Conservation (phyloP, 1,140 invertebrate species). For the Daktulosphaira vitifoliae region DNA sequence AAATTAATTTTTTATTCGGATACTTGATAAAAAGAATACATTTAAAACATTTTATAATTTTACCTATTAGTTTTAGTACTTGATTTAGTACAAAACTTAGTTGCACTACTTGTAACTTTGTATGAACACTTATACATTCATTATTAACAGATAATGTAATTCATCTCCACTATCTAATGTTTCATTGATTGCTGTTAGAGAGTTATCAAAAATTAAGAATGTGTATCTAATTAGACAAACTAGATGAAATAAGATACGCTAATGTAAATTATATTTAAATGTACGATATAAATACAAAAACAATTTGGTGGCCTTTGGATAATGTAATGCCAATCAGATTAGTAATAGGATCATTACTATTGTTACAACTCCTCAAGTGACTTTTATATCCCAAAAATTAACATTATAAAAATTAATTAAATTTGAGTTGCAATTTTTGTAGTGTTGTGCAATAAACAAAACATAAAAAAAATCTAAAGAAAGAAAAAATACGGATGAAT, state of each 20-base stretch:
- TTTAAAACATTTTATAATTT: constrained; percentile 64
- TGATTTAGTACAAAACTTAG: constrained; percentile 90
- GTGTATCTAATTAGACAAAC: neutral
- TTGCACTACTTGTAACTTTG: constrained; percentile 96
- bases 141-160: constrained; percentile 86
- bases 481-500: too few relatives aligned
- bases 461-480: too few relatives aligned
- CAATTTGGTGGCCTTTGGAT: constrained; percentile 92
- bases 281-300: constrained; percentile 94
- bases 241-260: neutral
- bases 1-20: too few relatives aligned
- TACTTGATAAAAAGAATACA: too few relatives aligned
- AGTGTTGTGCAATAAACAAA: too few relatives aligned
- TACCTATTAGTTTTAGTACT: constrained; percentile 39
- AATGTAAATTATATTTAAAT: constrained; percentile 41
- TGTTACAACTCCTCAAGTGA: constrained; percentile 85
- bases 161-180: constrained; percentile 94
- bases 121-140: constrained; percentile 86
- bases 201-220: constrained; percentile 84
- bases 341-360: constrained; percentile 75
- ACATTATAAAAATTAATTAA: neutral
- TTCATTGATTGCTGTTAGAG: constrained; percentile 80
- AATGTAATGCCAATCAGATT: constrained; percentile 96
- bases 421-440: neutral
- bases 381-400: constrained; percentile 77